Percentiles rank a stretch among this genome's conserved stretches.
Evolutionary conservation across 64 coral and sea anemone species (phyloP).

Genomic region (Actinia equina): DNA sequence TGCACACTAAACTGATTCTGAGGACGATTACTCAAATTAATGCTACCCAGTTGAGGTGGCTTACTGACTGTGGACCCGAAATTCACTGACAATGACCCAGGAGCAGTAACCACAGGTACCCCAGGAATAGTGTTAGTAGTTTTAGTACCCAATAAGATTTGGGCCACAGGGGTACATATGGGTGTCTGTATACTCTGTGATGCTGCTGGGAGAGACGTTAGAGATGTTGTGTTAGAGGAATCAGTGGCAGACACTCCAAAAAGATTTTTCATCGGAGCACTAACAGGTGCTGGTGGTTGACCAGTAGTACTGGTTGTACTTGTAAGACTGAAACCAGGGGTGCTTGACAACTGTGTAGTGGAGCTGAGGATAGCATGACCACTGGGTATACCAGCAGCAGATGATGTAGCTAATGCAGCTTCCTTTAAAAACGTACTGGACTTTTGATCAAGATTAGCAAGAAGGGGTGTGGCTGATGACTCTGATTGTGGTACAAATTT

Average conservation of each 20-base stretch:
- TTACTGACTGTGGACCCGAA: background rate
- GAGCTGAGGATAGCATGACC: background rate
- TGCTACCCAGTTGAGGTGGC: background rate
- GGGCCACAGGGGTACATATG: background rate
- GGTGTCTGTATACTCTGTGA: conserved; percentile 7
- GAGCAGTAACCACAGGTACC: background rate
- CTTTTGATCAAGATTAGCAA: background rate
- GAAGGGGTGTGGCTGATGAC: background rate
- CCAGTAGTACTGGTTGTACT: background rate
- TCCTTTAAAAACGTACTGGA: background rate
- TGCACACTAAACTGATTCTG: background rate
- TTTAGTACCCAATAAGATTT: background rate
- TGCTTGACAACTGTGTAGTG: background rate
- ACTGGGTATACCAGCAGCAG: background rate
- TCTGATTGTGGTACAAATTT: background rate
- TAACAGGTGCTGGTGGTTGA: background rate
- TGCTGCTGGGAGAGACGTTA: background rate
- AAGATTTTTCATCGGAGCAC: background rate
- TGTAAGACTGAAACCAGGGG: background rate
- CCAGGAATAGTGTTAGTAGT: background rate
- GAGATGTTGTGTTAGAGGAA: background rate
- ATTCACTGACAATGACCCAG: background rate
- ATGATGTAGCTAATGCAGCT: background rate
- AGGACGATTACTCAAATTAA: background rate
- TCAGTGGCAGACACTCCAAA: background rate